phyloP scores from a whole-genome alignment of 2,113 vertebrate species.

The Crotalus helleri region DNA sequence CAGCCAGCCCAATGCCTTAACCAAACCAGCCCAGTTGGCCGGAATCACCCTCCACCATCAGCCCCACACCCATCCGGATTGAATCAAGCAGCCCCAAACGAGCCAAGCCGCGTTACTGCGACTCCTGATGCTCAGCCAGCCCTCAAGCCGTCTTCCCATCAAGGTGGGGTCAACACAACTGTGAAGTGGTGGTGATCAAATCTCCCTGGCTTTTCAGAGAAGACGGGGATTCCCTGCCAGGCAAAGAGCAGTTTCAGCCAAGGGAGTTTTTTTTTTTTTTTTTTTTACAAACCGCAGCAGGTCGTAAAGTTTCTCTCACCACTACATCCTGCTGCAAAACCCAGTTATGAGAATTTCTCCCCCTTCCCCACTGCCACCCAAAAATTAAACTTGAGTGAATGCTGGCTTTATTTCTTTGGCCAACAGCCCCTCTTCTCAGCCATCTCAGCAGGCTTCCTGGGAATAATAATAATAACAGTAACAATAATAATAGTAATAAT shows the following conservation, averaged over 20 bases:
- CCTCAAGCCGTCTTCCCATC: neutral
- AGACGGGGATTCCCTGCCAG: neutral
- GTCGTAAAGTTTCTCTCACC: neutral
- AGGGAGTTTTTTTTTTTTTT: neutral
- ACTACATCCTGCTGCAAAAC: neutral
- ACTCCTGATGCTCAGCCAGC: neutral
- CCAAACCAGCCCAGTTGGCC: neutral
- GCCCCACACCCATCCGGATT: neutral
- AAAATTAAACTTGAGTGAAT: neutral
- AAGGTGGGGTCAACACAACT: neutral
- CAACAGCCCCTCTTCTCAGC: neutral
- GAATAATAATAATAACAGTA: too few species aligned
- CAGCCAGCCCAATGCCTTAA: neutral
- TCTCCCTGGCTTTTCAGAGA: neutral
- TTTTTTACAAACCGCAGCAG: neutral
- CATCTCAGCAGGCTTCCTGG: neutral
- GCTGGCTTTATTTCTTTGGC: neutral
- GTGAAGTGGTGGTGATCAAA: neutral
- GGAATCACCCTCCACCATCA: neutral
- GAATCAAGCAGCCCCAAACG: neutral
- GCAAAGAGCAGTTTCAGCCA: neutral
- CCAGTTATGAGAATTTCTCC: neutral
- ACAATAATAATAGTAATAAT: too few species aligned
- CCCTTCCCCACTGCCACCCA: neutral
- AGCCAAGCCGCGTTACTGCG: rapidly evolving